A percentile compares a stretch with the other conserved stretches of the same genome.
phyloP scores from a whole-genome alignment of 2,888 invertebrate genomes.

The Xanthia icteritia region DNA sequence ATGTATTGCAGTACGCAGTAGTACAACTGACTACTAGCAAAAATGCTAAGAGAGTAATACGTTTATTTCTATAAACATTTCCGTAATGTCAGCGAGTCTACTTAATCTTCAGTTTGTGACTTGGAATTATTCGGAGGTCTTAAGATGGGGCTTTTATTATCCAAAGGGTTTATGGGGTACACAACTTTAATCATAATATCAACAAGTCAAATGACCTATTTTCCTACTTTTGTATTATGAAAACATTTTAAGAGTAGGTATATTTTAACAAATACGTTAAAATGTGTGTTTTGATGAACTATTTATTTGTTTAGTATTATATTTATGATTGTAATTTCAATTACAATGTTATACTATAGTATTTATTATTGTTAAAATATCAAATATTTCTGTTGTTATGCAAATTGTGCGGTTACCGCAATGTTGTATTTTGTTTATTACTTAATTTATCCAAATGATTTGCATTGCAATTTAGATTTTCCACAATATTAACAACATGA shows the following conservation, averaged over 20 bases:
- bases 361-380: constrained; percentile 6
- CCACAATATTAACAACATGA: neutral
- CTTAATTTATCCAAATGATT: neutral
- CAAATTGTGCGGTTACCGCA: constrained; percentile 2
- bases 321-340: constrained; percentile 19
- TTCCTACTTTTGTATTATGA: constrained; percentile 46
- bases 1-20: neutral
- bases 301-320: constrained; percentile 9
- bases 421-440: neutral
- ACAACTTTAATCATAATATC: constrained; percentile 64
- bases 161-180: constrained; percentile 56
- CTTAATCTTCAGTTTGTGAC: constrained; percentile 65
- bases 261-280: constrained; percentile 4
- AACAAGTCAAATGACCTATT: constrained; percentile 62
- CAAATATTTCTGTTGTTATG: neutral
- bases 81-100: constrained; percentile 52
- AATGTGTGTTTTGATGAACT: constrained; percentile 3
- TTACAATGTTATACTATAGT: neutral
- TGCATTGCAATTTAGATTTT: neutral
- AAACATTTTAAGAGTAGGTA: constrained; percentile 15
- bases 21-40: neutral
- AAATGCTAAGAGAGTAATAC: neutral
- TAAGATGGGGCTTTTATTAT: constrained; percentile 63
- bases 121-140: constrained; percentile 60
- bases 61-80: constrained; percentile 57